phyloP scores from a whole-genome alignment of 2,888 invertebrate genomes.

The Merodon equestris region DNA sequence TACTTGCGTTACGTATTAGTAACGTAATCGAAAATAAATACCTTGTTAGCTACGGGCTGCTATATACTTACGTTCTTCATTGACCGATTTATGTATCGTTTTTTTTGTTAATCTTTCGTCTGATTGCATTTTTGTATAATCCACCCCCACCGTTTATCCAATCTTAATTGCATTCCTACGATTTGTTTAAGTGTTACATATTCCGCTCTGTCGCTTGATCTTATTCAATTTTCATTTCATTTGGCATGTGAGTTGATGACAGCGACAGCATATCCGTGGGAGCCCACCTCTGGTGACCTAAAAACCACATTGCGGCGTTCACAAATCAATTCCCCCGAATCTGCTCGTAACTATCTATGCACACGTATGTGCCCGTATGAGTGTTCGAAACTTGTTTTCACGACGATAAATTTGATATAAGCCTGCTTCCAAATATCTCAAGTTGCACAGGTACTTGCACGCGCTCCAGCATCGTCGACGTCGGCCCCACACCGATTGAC shows the following conservation, averaged over 20 bases:
- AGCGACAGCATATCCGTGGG: slow-evolving; percentile 55
- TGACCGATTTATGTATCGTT: too few relatives aligned
- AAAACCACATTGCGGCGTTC: slow-evolving; percentile 53
- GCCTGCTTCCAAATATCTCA: slow-evolving; percentile 35
- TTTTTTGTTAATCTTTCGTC: too few relatives aligned
- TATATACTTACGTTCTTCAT: too few relatives aligned
- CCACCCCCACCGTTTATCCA: not conserved
- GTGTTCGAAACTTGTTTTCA: slow-evolving; percentile 50
- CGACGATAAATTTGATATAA: slow-evolving; percentile 56
- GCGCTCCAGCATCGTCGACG: not conserved
- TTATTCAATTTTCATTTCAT: slow-evolving; percentile 65
- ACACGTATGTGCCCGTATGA: too few relatives aligned
- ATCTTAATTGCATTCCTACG: slow-evolving; percentile 50
- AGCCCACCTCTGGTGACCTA: slow-evolving; percentile 59
- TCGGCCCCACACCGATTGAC: slow-evolving; percentile 17
- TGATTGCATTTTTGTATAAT: too few relatives aligned
- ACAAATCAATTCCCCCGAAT: slow-evolving; percentile 64
- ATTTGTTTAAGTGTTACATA: slow-evolving; percentile 45
- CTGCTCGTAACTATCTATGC: slow-evolving; percentile 26
- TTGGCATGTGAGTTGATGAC: too few relatives aligned
- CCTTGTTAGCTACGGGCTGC: too few relatives aligned
- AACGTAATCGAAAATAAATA: too few relatives aligned
- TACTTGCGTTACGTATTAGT: too few relatives aligned
- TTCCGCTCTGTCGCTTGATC: slow-evolving; percentile 45
- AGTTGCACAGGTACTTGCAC: slow-evolving; percentile 28